phyloP scores from a whole-genome alignment of 2,888 invertebrate genomes.

The Himalopsyche japonica region DNA sequence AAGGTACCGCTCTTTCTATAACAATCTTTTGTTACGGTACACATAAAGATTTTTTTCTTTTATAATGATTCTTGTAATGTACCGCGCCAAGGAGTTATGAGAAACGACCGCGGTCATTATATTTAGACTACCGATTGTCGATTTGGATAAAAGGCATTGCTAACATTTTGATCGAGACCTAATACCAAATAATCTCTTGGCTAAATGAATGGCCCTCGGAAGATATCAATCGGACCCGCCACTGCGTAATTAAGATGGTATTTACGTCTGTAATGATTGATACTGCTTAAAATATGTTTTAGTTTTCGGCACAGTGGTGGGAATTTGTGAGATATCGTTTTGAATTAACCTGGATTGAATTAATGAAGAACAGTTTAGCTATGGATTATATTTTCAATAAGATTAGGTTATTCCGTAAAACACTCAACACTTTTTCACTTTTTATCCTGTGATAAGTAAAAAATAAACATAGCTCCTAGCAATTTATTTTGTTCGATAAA shows the following conservation, averaged over 20 bases:
- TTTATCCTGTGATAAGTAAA: too few relatives aligned
- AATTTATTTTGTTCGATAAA: too few relatives aligned
- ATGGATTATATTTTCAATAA: too few relatives aligned
- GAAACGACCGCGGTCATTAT: slow-evolving; percentile 15
- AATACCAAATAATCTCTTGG: slow-evolving; percentile 34
- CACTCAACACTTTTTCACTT: too few relatives aligned
- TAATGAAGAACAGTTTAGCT: too few relatives aligned
- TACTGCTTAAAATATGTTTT: neutral
- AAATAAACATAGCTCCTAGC: too few relatives aligned
- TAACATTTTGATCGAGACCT: slow-evolving; percentile 38
- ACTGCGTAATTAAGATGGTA: neutral
- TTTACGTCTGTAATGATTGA: neutral
- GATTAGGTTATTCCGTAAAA: too few relatives aligned
- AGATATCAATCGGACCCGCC: neutral
- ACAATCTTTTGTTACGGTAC: neutral
- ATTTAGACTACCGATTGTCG: slow-evolving; percentile 33
- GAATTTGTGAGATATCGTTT: too few relatives aligned
- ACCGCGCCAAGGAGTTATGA: neutral
- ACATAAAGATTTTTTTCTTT: neutral
- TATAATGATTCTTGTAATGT: neutral
- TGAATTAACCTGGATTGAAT: too few relatives aligned
- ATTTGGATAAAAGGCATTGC: slow-evolving; percentile 30
- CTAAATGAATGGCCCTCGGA: neutral
- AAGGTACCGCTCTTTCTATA: neutral
- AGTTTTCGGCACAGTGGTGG: neutral